Base-by-base conservation (phyloP, 2,113 vertebrate species). In the Glaucidium brasilianum region DNA sequence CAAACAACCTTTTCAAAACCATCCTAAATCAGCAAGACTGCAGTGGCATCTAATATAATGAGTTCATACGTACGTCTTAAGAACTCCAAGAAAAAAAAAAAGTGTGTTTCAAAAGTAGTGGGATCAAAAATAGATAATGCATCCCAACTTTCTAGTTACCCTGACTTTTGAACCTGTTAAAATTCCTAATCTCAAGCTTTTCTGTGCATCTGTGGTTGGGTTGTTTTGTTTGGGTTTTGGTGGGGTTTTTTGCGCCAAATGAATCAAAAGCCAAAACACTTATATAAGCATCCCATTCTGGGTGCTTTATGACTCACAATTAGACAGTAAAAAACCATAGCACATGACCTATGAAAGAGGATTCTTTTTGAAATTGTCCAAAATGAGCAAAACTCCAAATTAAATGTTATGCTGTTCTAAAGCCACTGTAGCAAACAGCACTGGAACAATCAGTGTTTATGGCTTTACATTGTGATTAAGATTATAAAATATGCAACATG, bases 81-180 rank as follows among this genome's bases (percentile, higher is more conserved):
- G 18, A 71, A 75, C 17, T 55, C 0, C 6, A 49, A 6, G 0
- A n/a, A 32, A 43, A 23, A 12, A 35, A 12, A 43, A 23, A 12
- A 35, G 12, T 11, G 5, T 3, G 8, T 91, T 72, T 89, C 37
- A 43, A 56, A 76, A 68, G 50, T 29, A 69, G 77, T 23, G 21
- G 15, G 13, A 39, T 78, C 15, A 87, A 87, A 90, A 82, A 45
- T 14, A 56, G 47, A 15, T 18, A 67, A 77, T 3, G 4, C 15
- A 34, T 12, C 4, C n/a, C 27, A 73, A 27, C 32, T 74, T 79
- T 12, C 18, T 15, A 17, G 20, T 77, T 55, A 32, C 35, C 69
- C 29, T 74, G 55, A 68, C 30, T 79, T 89, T 45, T 55, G 26
- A 85, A 21, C 20, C 45, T 66, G 16, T 66, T 80, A 55, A 10